Percentiles rank a stretch among this genome's conserved stretches.
phyloP scores from a whole-genome alignment of 2,888 invertebrate species.

The Ectemnius cavifrons region DNA sequence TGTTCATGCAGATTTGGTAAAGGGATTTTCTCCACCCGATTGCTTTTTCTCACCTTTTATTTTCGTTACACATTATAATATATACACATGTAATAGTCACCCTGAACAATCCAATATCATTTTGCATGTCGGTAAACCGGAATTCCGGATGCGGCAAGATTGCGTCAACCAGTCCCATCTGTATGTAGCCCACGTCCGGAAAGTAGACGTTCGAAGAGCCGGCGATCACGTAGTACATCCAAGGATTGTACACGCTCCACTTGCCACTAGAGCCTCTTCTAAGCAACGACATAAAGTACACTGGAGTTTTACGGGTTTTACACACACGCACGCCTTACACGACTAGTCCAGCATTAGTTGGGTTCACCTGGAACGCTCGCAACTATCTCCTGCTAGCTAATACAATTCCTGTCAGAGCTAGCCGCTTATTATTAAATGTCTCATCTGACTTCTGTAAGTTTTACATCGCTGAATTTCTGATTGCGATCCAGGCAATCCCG shows the following conservation, averaged over 20 bases:
- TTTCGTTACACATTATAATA: constrained; percentile 52
- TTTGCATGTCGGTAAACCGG: constrained; percentile 58
- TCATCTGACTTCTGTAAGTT: too few relatives aligned
- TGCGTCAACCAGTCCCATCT: constrained; percentile 62
- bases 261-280: constrained; percentile 27
- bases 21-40: constrained; percentile 1
- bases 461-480: too few relatives aligned
- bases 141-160: constrained; percentile 66
- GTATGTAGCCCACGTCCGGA: constrained; percentile 59
- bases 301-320: neutral
- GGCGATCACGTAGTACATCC: constrained; percentile 61
- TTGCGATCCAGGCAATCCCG: too few relatives aligned
- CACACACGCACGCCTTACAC: constrained; percentile 6
- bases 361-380: too few relatives aligned
- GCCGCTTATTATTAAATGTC: too few relatives aligned
- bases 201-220: constrained; percentile 65
- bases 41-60: constrained; percentile 33
- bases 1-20: neutral
- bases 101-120: constrained; percentile 71
- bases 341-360: neutral
- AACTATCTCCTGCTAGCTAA: too few relatives aligned
- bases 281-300: constrained; percentile 28
- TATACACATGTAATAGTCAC: constrained; percentile 57
- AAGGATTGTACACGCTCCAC: constrained; percentile 62
- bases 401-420: too few relatives aligned